Evolutionary conservation across 2,888 invertebrate genomes (phyloP), one percentile per base, ranked within the genome.

Genomic region (Lamellibrachia columna): DNA sequence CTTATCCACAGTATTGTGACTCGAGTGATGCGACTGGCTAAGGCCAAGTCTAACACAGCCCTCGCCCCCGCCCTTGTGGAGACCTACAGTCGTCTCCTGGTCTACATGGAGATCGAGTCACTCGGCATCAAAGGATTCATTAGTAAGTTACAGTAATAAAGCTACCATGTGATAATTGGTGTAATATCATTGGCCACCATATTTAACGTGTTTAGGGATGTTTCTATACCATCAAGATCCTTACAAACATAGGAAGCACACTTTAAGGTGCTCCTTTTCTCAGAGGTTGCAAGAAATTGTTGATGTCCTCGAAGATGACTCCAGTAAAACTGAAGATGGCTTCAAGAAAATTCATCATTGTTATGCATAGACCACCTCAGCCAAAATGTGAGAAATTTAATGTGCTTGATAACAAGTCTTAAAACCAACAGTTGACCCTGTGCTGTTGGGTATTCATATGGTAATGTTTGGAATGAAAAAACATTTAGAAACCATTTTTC

Each of bases 21-120:
- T 98, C 98, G 99, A 95, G 98, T 99, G 91, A 98, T 98, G 90
- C 98, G 99, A 96, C 97, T 98, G 94, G 98, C 99, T 0, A 98
- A 60, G 91, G 75, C 98, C 60, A 99, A 98, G 96, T 98, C 98
- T 22, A 75, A 55, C 0, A 94, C 98, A 92, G 94, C 94, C 15
- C 93, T 94, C 90, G 94, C 94, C 0, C 99, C 99, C 0, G 99
- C 99, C 0, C 97, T 99, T 0, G 98, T 99, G 0, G 99, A 99
- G 97, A 99, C 99, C 0, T 99, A 99, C 97, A 98, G 98, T 93
- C 97, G 99, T 92, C 97, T 99, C 28, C 97, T 99, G 92, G 99
- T 99, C 0, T 99, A 99, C 95, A 99, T 98, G 9, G 99, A 99
- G 97, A 99, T 99, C 92, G 99, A 99, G 96, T 98, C 99, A 28